Percentiles rank a stretch among this genome's conserved stretches.
phyloP scores from a whole-genome alignment of 2,797 vertebrate species.

The Oophaga sylvatica region DNA sequence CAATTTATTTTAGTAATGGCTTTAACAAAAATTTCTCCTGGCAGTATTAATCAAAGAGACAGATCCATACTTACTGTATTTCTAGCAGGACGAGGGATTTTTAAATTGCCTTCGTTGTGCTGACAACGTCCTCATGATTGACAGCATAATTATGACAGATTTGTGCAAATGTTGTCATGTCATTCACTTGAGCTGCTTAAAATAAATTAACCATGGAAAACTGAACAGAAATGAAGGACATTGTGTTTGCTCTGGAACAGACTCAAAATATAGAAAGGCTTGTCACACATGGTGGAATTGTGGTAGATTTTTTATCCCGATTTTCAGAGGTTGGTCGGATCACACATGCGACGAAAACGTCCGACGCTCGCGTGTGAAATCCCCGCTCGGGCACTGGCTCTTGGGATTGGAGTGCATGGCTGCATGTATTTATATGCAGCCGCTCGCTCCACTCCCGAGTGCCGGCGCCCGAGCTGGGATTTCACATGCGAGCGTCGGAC shows the following conservation, averaged over 20 bases:
- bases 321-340: no score
- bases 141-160: constrained; percentile 54
- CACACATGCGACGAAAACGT: no score
- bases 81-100: constrained; percentile 30
- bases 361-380: no score
- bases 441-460: no score
- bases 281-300: no score
- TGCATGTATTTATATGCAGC: no score
- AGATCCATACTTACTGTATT: constrained; percentile 42
- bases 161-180: constrained; percentile 53
- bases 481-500: no score
- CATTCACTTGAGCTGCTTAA: constrained; percentile 49
- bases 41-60: constrained; percentile 39
- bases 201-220: constrained; percentile 43
- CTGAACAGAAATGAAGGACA: constrained; percentile 42
- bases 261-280: background rate
- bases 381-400: no score
- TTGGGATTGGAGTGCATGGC: no score
- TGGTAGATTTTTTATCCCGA: no score
- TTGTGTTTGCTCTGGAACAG: constrained; percentile 19
- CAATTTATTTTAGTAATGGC: constrained; percentile 21
- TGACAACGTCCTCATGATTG: constrained; percentile 46
- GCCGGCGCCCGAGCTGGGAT: no score
- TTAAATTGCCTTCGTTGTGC: constrained; percentile 35
- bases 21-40: constrained; percentile 34